Percentiles rank a stretch among this genome's conserved stretches.
These are phyloP conservation scores for Siphamia tubifer DNA, from an alignment of 2,113 vertebrate genomes.

Conservation along the genomic window DNA sequence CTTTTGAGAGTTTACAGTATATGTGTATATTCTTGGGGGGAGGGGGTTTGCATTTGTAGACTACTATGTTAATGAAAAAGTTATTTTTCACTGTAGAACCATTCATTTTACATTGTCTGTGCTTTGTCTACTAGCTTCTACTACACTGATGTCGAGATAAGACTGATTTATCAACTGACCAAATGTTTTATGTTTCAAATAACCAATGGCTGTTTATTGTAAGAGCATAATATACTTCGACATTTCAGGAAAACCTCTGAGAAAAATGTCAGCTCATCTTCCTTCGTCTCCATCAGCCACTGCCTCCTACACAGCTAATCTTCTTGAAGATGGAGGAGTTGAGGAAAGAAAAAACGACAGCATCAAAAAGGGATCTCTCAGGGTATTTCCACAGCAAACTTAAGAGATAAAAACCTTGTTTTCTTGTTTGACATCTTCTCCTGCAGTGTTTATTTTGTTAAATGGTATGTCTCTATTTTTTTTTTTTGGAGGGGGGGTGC, in stretches of 20 bases:
- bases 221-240: background rate
- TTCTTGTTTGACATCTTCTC: background rate
- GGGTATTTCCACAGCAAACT: background rate
- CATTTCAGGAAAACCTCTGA: background rate
- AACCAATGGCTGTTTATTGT: background rate
- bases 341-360: background rate
- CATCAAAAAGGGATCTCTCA: background rate
- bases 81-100: too few relatives aligned
- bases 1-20: too few relatives aligned
- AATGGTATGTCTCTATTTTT: constrained; percentile 13
- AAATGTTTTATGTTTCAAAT: background rate
- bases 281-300: background rate
- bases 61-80: too few relatives aligned
- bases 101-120: too few relatives aligned
- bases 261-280: background rate
- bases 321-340: background rate
- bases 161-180: background rate
- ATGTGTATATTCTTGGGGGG: too few relatives aligned
- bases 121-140: too few relatives aligned
- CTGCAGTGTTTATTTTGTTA: constrained; percentile 10
- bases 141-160: background rate
- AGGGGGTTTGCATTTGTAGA: too few relatives aligned
- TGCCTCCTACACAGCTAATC: background rate
- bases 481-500: too few relatives aligned
- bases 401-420: background rate